Evolutionary conservation across 1,140 invertebrate genomes (phyloP).

Genomic region (Antheraea mylitta): DNA sequence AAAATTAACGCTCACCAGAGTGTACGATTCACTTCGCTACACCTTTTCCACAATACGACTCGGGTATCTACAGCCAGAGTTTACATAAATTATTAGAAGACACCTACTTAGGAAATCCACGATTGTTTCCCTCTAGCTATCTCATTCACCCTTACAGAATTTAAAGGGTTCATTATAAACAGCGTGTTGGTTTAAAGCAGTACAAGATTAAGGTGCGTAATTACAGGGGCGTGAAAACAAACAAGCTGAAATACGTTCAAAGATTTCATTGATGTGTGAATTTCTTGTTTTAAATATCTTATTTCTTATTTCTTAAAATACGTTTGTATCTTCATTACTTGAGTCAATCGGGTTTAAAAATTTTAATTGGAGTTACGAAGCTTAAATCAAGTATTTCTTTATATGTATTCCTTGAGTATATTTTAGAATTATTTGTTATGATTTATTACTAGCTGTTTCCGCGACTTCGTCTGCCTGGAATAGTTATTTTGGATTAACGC

Average conservation of each 20-base stretch:
- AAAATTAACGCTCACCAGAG: neutral
- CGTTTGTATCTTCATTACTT: neutral
- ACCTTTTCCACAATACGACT: slow-evolving; percentile 4
- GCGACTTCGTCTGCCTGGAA: too few relatives aligned
- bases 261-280: slow-evolving; percentile 8
- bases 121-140: slow-evolving; percentile 2
- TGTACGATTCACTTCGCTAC: neutral
- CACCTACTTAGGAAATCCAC: slow-evolving; percentile 10
- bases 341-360: neutral
- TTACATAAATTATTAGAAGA: slow-evolving; percentile 11
- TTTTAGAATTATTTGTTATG: too few relatives aligned
- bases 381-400: too few relatives aligned
- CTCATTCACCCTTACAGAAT: slow-evolving; percentile 3
- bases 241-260: slow-evolving; percentile 8
- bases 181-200: slow-evolving; percentile 24
- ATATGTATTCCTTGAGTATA: too few relatives aligned
- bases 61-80: neutral
- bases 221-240: slow-evolving; percentile 17
- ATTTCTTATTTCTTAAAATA: neutral
- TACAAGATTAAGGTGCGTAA: slow-evolving; percentile 23
- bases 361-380: too few relatives aligned
- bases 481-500: too few relatives aligned
- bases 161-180: slow-evolving; percentile 21
- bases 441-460: too few relatives aligned
- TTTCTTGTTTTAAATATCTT: neutral